Base-by-base conservation (phyloP, 2,797 vertebrate species). In the Lepidocolaptes lacrymiger region DNA sequence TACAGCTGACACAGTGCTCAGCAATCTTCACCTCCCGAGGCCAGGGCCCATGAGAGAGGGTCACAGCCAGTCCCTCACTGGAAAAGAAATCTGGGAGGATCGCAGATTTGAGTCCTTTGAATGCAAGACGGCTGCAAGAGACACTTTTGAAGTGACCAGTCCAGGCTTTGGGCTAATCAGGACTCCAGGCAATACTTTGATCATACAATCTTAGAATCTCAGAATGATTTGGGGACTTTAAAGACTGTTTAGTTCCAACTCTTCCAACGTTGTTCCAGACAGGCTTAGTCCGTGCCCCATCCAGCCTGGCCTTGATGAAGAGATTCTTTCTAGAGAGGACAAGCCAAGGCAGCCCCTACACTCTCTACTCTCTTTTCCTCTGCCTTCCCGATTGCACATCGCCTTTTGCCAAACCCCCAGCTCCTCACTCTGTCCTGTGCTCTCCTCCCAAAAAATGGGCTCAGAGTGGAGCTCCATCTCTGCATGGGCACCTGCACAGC, bases 1-100 rank as follows among this genome's bases (percentile, higher is more conserved):
- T 73, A 44, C 72, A 79, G 96, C 93, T 96, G 94, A 89, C 86
- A 89, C 4, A 75, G 78, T 14, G 89, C 84, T 95, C 86, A 55
- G 77, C 80, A 85, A 34, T 73, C 90, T 72, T 68, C 91, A 83
- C 75, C 88, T 91, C 94, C 58, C 0, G 6, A 86, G 71, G 69
- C 73, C 79, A 86, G 89, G 62, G 39, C 85, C 55, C 5, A 20
- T 2, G 3, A 71, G 49, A 67, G 34, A 74, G 64, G 90, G 95
- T 80, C 91, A 95, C 72, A 95, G 39, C 1, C 5, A 96, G 77
- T 16, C 94, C 41, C 68, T 62, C 56, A 8, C 20, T 83, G 78
- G 41, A 61, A 63, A 91, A 54, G 37, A 61, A 89, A 64, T 26
- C n/a, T 85, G 49, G 11, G 54, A 87, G 13, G 19, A 67, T 39